A percentile compares a stretch with the other conserved stretches of the same genome.
Conservation (phyloP, 2,888 invertebrate species). For the Aquatica leii region DNA sequence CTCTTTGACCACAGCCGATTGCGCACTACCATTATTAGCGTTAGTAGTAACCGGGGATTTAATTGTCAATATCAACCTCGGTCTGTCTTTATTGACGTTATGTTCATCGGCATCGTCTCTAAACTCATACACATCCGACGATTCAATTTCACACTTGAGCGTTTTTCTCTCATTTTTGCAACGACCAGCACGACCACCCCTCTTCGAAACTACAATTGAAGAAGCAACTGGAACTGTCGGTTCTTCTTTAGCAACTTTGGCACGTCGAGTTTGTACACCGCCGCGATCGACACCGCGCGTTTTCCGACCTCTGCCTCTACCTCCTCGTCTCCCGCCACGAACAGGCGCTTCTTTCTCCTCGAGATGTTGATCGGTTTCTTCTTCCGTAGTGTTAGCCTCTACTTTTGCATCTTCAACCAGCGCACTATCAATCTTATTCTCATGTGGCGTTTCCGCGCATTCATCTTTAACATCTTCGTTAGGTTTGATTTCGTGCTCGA, state of each 20-base stretch:
- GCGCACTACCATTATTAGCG: constrained; percentile 42
- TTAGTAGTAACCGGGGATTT: constrained; percentile 71
- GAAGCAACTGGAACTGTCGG: neutral
- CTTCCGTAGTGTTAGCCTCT: constrained; percentile 19
- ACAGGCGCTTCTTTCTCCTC: constrained; percentile 47
- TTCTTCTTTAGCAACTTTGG: constrained; percentile 54
- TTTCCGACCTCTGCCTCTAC: constrained; percentile 55
- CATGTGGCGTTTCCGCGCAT: neutral
- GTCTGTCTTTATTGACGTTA: constrained; percentile 73
- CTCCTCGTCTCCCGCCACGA: constrained; percentile 47
- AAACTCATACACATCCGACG: constrained; percentile 88
- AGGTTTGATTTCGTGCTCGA: constrained; percentile 35
- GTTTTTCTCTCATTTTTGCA: constrained; percentile 65
- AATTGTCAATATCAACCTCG: constrained; percentile 81
- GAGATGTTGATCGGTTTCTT: constrained; percentile 46
- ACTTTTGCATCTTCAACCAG: constrained; percentile 39
- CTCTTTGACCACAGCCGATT: constrained; percentile 61
- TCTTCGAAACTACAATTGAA: constrained; percentile 41
- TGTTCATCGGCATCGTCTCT: constrained; percentile 86
- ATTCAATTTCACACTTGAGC: constrained; percentile 65
- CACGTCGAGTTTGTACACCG: constrained; percentile 68
- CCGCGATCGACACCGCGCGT: constrained; percentile 54
- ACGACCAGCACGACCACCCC: constrained; percentile 62
- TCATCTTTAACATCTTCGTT: constrained; percentile 21
- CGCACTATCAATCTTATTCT: constrained; percentile 38